Evolutionary conservation across 1,140 invertebrate genomes (phyloP), one percentile per base, ranked within the genome.

Genomic region (Sycophaga agraensis): DNA sequence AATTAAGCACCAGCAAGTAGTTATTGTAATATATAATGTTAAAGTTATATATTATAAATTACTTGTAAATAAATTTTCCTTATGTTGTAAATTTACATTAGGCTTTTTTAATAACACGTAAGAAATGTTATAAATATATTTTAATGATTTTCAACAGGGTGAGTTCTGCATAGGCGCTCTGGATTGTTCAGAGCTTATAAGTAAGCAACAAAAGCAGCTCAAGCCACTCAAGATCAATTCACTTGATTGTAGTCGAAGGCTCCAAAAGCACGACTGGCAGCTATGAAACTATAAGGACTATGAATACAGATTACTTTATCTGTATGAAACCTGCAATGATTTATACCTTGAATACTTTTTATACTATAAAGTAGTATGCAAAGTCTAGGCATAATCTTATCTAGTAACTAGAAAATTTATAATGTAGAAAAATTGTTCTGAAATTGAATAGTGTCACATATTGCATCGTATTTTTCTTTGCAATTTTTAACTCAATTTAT

Each of bases 101-200:
- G 61, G 61, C 53, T 56, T 56, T 51, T 43, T 35, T 35, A 17
- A 11, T 17, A 40, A n/a, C 22, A 21, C 16, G 40, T 17, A 14
- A 60, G 40, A 53, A 53, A 55, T 51, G 21, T 34, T 63, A 53
- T 63, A 60, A 59, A 64, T 34, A n/a, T n/a, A 54, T 64, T 64
- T 64, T 59, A 64, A 54, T 64, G 62, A 59, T 64, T 64, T 64
- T 64, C 53, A 59, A 64, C 62, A 64, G 62, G 62, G 62, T 64
- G 62, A 59, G 62, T 64, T 64, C 62, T 24, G 56, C 62, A 64
- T 64, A 64, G 62, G 54, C 26, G 49, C 62, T 63, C 55, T 64
- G 50, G 62, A 64, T 59, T 59, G 55, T 64, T 48, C 50, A 64
- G 56, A 64, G 62, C 34, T 59, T 59, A 59, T 59, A 64, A 59